Base-by-base conservation (phyloP, 2,888 invertebrate species). In the Ametastegia equiseti region DNA sequence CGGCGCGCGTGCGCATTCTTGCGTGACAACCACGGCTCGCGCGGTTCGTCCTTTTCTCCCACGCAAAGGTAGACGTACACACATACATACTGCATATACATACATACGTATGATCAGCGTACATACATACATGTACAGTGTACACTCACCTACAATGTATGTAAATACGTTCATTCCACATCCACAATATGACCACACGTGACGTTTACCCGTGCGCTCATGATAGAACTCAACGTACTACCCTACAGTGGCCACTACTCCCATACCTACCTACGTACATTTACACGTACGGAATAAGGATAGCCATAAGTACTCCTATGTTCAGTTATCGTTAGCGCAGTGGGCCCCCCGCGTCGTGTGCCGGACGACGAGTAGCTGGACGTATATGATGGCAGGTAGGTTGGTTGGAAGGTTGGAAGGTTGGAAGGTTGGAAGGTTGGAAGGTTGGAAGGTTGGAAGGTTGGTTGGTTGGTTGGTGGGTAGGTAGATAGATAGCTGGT, bases 1-100 rank as follows among this genome's bases (percentile, higher is more conserved):
- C 85, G 84, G 86, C 86, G 87, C 89, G 89, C 89, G 87, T 89
- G 89, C 89, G 89, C 88, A 86, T 83, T 88, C 83, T 82, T 82
- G 80, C 86, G 83, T 84, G 88, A 89, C 88, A 42, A n/a, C n/a
- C n/a, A 78, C 78, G 78, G 30, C 39, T 19, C 42, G 60, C 60
- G 69, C 4, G 9, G 39, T 5, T 77, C 60, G 39, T 60, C 77
- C 60, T 77, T 71, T 71, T 71, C 71, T 45, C 71, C 47, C 71
- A 71, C 71, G 47, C 39, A 15, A 7, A 27, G 30, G n/a, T n/a
- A n/a, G n/a, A n/a, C n/a, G 69, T 45, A 19, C 23, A 65, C 36
- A 5, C n/a, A 60, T 30, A 23, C 15, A 1, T n/a, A 13, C 0
- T 57, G 36, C n/a, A 65, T 65, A 36, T n/a, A 11, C 19, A n/a